A percentile compares a stretch with the other conserved stretches of the same genome.
Evolutionary conservation across 1,140 invertebrate species (phyloP).

Genomic region (Ectropis grisescens): DNA sequence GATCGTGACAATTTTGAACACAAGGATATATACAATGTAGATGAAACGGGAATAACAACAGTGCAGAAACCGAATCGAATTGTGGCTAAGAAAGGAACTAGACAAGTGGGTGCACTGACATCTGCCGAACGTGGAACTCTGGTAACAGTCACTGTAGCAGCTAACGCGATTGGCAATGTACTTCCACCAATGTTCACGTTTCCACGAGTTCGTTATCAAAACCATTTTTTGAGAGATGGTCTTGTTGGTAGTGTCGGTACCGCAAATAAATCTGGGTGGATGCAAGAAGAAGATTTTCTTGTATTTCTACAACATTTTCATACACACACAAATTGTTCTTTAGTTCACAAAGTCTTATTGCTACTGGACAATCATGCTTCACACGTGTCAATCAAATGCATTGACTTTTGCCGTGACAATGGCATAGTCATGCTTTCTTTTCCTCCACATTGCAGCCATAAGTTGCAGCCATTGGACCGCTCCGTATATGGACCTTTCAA

Average conservation of each 20-base stretch:
- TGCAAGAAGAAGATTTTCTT: no score
- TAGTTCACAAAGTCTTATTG: no score
- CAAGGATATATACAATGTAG: conserved; percentile 28
- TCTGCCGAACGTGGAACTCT: conserved; percentile 36
- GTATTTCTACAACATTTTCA: no score
- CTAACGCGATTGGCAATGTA: conserved; percentile 26
- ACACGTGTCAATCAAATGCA: not conserved
- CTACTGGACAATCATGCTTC: no score
- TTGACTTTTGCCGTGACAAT: not conserved
- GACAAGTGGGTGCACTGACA: conserved; percentile 25
- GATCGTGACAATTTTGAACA: conserved; percentile 18
- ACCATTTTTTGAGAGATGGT: no score
- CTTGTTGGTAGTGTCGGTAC: no score
- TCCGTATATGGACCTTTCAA: no score
- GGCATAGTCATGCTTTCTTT: no score
- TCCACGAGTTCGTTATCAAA: conserved; percentile 8
- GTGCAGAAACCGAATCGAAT: conserved; percentile 22
- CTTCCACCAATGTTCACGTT: conserved; percentile 55
- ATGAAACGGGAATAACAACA: conserved; percentile 26
- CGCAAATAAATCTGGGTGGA: no score
- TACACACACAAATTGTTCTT: no score
- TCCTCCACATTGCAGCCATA: no score
- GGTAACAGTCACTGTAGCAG: conserved; percentile 22
- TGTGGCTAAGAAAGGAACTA: conserved; percentile 18
- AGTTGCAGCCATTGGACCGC: no score